Evolutionary conservation across 1,140 invertebrate genomes (phyloP), one percentile per base, ranked within the genome.

Genomic region (Cherax destructor): DNA sequence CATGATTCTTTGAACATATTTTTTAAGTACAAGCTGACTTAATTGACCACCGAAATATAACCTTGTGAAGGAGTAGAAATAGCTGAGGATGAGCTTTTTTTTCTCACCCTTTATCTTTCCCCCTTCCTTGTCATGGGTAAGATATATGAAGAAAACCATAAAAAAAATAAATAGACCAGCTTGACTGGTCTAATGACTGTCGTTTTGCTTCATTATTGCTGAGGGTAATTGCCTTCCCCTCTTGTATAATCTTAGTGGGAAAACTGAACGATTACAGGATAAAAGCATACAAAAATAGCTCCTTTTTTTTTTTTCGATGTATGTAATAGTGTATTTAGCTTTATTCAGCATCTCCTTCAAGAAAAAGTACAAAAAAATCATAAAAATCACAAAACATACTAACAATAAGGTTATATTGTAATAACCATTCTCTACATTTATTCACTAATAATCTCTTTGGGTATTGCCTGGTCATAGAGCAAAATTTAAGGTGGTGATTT

Each of bases 311-410:
- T 91, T 85, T 91, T 91, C 74, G 88, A 91, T 91, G 88, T 91
- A 91, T 91, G 88, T 91, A 61, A 76, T 90, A 91, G 88, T 91
- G 74, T 91, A 91, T 61, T 84, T 91, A 91, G 88, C 88, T 91
- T 91, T 91, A 91, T 85, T 91, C 88, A 91, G 88, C 88, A 84
- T 91, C 88, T 91, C 83, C 88, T 90, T 90, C 88, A 90, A 91
- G 83, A 85, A 91, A 87, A 91, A 78, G 77, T 79, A 77, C 77
- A 91, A 91, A 91, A 91, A 91, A 91, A 91, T 85, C 81, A 84
- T 84, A 91, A 91, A 90, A 84, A 76, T 83, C 83, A 91, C 81
- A 91, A 91, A 84, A 91, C 61, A 65, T 65, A 65, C 81, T 91
- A 91, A 84, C 88, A 91, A n/a, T 91, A 91, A 83, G 88, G 88